Percentiles rank a stretch among this genome's conserved stretches.
phyloP scores from a whole-genome alignment of 2,797 vertebrate species.

The Lepilemur septentrionalis region DNA sequence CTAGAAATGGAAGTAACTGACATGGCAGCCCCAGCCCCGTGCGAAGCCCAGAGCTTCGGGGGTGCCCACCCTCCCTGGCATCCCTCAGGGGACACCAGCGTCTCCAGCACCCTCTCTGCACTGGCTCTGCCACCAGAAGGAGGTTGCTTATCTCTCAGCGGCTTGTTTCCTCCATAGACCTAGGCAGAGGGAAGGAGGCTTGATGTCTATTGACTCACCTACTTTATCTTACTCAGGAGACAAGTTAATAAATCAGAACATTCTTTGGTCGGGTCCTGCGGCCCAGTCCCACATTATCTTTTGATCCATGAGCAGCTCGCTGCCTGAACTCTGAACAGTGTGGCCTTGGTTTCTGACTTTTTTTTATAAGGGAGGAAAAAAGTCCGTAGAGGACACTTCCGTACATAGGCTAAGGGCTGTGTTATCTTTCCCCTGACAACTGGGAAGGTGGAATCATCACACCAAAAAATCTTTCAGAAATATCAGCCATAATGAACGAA shows the following conservation, averaged over 20 bases:
- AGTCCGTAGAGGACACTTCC: neutral
- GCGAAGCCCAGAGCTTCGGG: neutral
- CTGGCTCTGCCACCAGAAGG: neutral
- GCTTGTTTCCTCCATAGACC: slow-evolving; percentile 28
- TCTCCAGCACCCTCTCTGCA: too few relatives aligned
- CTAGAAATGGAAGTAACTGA: neutral
- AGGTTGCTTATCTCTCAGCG: neutral
- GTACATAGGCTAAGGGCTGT: neutral
- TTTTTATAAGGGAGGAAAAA: neutral
- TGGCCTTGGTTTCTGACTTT: neutral
- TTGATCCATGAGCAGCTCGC: slow-evolving; percentile 48
- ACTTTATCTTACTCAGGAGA: slow-evolving; percentile 61
- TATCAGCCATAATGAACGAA: neutral
- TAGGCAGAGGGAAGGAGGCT: slow-evolving; percentile 3
- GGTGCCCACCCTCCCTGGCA: neutral
- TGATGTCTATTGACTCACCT: slow-evolving; percentile 15
- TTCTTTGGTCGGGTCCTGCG: slow-evolving; percentile 25
- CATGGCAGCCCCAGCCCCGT: neutral
- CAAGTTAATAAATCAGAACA: slow-evolving; percentile 62
- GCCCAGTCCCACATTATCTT: neutral
- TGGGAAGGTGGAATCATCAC: slow-evolving; percentile 24
- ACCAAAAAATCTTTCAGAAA: slow-evolving; percentile 17
- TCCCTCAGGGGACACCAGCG: neutral
- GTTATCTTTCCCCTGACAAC: neutral
- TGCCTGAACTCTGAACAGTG: slow-evolving; percentile 44